phyloP scores from a whole-genome alignment of 2,888 invertebrate genomes.

The Geotrupes spiniger region DNA sequence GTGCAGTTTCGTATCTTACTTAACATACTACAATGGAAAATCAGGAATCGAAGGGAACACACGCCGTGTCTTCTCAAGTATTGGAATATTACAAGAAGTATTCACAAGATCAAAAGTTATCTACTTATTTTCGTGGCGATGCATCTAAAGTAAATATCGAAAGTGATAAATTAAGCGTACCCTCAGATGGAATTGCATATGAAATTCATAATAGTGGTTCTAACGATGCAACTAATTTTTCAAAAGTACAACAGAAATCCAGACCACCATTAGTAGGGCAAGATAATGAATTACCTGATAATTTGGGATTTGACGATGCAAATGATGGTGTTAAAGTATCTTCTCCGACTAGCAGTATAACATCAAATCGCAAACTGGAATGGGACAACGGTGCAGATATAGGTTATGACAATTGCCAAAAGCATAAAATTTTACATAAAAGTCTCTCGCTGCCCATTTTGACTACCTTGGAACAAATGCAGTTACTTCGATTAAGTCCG shows the following conservation, averaged over 20 bases:
- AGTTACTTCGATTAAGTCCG: conserved; percentile 14
- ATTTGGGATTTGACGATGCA: conserved; percentile 5
- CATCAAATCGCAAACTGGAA: conserved; percentile 73
- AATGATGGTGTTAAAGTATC: conserved; percentile 29
- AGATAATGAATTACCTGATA: conserved; percentile 15
- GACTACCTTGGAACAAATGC: conserved; percentile 18
- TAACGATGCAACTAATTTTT: conserved; percentile 5
- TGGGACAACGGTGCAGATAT: conserved; percentile 89
- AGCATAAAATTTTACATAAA: conserved; percentile 43
- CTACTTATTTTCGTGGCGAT: conserved; percentile 62
- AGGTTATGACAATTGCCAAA: conserved; percentile 59
- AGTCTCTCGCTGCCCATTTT: conserved; percentile 43
- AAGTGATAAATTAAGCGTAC: background rate
- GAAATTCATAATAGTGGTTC: no score
- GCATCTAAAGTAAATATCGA: conserved; percentile 5
- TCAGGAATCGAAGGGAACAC: conserved; percentile 19
- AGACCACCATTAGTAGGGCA: conserved; percentile 48
- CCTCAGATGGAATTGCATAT: no score
- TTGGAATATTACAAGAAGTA: conserved; percentile 69
- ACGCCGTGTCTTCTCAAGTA: conserved; percentile 39
- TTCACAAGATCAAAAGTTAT: conserved; percentile 63
- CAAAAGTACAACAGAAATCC: conserved; percentile 29
- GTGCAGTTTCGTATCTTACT: conserved; percentile 3
- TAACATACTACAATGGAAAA: conserved; percentile 22
- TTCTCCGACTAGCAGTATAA: conserved; percentile 73